phyloP scores from a whole-genome alignment of 2,888 invertebrate species.

The Notocelia uddmanniana region DNA sequence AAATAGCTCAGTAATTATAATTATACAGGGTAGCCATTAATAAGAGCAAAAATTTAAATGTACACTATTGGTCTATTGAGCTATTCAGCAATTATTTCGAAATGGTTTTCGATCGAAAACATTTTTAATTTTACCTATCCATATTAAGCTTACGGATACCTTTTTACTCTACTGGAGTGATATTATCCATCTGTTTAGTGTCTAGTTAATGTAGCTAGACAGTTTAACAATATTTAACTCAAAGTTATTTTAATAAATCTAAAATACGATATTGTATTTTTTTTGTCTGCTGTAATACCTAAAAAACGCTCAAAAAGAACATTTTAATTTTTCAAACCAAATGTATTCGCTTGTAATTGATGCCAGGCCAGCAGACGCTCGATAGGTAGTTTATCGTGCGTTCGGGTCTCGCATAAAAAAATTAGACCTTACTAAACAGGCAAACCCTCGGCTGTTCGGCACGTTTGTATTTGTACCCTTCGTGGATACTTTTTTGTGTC shows the following conservation, averaged over 20 bases:
- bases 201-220: neutral
- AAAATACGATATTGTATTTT: neutral
- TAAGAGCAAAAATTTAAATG: no score
- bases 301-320: neutral
- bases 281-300: neutral
- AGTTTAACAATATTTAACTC: neutral
- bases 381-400: slow-evolving; percentile 53
- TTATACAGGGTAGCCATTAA: no score
- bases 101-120: no score
- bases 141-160: no score
- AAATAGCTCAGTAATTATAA: no score
- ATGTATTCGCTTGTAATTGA: slow-evolving; percentile 38
- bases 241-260: no score
- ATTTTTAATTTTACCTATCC: no score
- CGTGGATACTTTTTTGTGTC: slow-evolving; percentile 68
- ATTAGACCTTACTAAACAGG: slow-evolving; percentile 60
- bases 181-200: no score
- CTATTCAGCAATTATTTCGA: no score
- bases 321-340: slow-evolving; percentile 15
- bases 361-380: slow-evolving; percentile 57
- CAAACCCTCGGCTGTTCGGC: slow-evolving; percentile 60
- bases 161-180: no score
- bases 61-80: no score
- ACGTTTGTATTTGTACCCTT: slow-evolving; percentile 67
- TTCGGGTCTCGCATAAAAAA: slow-evolving; percentile 67